Conservation (phyloP, 2,888 invertebrate species). For the Aporophyla lueneburgensis region DNA sequence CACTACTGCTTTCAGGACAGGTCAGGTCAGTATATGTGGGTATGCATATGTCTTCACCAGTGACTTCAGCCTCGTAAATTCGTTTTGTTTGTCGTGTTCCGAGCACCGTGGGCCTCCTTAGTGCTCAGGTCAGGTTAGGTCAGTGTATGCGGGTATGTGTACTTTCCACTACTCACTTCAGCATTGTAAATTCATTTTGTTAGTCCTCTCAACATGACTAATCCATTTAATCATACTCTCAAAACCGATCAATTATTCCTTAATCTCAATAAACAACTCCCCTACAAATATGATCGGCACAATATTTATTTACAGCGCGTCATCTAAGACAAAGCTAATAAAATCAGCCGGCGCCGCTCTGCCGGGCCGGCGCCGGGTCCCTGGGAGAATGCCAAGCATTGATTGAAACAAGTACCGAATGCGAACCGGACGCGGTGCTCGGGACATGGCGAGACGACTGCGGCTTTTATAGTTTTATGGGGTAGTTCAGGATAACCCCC, state of each 20-base stretch:
- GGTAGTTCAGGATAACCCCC: constrained; percentile 20
- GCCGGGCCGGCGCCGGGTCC: constrained; percentile 64
- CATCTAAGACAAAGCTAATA: constrained; percentile 70
- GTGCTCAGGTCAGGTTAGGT: too few relatives aligned
- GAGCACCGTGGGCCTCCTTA: too few relatives aligned
- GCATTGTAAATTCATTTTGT: not conserved
- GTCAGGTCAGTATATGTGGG: too few relatives aligned
- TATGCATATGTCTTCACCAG: too few relatives aligned
- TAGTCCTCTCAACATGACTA: not conserved
- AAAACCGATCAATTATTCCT: not conserved
- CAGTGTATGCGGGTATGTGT: too few relatives aligned
- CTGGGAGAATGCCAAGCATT: constrained; percentile 83
- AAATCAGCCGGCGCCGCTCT: constrained; percentile 77
- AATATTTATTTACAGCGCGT: constrained; percentile 48
- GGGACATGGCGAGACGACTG: constrained; percentile 8
- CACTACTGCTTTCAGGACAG: too few relatives aligned
- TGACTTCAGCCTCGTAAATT: too few relatives aligned
- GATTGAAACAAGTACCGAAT: constrained; percentile 71
- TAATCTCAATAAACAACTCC: constrained; percentile 24
- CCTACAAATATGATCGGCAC: constrained; percentile 43
- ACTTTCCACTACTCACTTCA: not conserved
- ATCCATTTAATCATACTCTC: not conserved
- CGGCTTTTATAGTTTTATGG: constrained; percentile 34
- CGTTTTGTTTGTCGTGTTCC: too few relatives aligned
- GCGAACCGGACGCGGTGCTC: constrained; percentile 11